Base-by-base conservation (phyloP, 2,113 vertebrate species). In the Pachycephala philippinensis region DNA sequence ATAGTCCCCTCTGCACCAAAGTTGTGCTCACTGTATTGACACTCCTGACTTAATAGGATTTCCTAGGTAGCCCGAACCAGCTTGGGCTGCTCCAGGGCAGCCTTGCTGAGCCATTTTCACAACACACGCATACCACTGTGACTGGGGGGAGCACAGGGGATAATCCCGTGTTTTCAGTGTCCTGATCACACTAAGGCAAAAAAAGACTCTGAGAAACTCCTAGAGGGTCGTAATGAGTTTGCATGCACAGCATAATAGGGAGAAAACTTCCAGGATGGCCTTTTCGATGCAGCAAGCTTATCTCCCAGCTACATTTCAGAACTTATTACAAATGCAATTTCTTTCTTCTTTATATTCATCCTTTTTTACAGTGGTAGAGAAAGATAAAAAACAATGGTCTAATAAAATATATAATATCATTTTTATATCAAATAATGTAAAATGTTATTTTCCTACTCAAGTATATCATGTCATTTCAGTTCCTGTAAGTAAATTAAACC, bases 1-100 rank as follows among this genome's bases (percentile, higher is more conserved):
- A 96, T 86, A 96, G 52, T 23, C 13, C 18, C 24, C 74, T 78
- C 66, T 47, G 65, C 80, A 94, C 81, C 69, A 40, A 95, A 96
- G 86, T 87, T 93, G 69, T 72, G 84, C 68, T 76, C 20, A 54
- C 9, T 69, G 72, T 81, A 90, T 71, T 57, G 89, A 77, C 89
- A 90, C 87, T 93, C 93, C 89, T 53, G 76, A 74, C 77, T 84
- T 94, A 95, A 95, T 71, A 97, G 90, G 85, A 97, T 95, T 96
- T 96, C 35, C 69, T 35, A 49, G 81, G 85, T 63, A 94, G 94
- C 57, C 84, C 19, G 0, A 92, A 90, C 72, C 76, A 95, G 91
- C 72, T 92, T 3, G 0, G 21, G 61, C 68, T 91, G 84, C 72
- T 75, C 76, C 71, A 75, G 64, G n/a, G 30, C 79, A 79, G 86